Evolutionary conservation across 2,888 invertebrate genomes (phyloP), one percentile per base, ranked within the genome.

Genomic region (Limnephilus rhombicus): DNA sequence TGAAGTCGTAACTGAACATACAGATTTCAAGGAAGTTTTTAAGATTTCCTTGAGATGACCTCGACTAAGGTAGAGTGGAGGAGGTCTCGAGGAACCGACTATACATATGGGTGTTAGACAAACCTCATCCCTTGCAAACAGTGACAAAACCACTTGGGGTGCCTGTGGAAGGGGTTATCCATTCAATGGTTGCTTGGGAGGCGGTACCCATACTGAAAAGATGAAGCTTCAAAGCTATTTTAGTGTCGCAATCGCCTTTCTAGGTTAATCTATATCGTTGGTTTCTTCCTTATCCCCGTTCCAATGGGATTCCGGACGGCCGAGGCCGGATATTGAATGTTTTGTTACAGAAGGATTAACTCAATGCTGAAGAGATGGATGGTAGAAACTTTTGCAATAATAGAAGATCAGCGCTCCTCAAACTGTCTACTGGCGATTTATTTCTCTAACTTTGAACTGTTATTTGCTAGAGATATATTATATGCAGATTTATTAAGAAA

Each of bases 321-420:
- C 34, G 82, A 34, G 82, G 82, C 82, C 34, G 82, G 82, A 34
- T 83, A 83, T 83, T 83, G 82, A 83, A 83, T 83, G 82, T 83
- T 83, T 83, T 83, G 82, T 83, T 83, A 37, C 82, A 83, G 82
- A 83, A 83, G 34, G 82, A 83, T 83, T 83, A 34, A 68, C 82
- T 37, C 82, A 83, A 83, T 83, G 34, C 34, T 83, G 31, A 13
- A 83, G 31, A 83, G 31, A 34, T 83, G 34, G 34, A 37, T 83
- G 68, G 24, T 68, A 68, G 82, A 83, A 83, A 83, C 82, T 83
- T 83, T 83, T 31, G 82, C 13, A 83, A 83, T 83, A 83, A 83
- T 31, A 83, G 34, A 34, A 37, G 18, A 37, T 31, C 82, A 83
- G 82, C 34, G 34, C 15, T 83, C 12, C 34, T 83, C 31, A 83